phyloP scores from a whole-genome alignment of 2,797 vertebrate species.

The Philypnodon macrostomus region DNA sequence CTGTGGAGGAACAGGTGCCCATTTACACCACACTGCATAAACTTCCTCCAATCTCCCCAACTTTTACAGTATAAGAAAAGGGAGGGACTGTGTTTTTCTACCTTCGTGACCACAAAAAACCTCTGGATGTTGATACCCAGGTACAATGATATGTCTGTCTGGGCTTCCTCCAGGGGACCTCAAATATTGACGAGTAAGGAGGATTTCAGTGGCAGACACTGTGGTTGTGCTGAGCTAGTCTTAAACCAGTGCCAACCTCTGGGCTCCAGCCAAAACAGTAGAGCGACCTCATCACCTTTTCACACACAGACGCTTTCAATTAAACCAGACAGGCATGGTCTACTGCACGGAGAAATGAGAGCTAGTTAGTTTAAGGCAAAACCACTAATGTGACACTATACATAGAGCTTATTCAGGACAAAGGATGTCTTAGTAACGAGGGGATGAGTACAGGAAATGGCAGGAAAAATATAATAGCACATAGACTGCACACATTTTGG shows the following conservation, averaged over 20 bases:
- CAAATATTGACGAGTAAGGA: constrained; percentile 66
- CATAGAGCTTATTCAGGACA: neutral
- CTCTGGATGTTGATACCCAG: constrained; percentile 53
- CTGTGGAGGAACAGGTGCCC: constrained; percentile 69
- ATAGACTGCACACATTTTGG: too few relatives aligned
- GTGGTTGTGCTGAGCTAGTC: constrained; percentile 53
- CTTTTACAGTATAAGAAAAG: constrained; percentile 55
- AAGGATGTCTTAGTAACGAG: too few relatives aligned
- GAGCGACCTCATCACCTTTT: constrained; percentile 44
- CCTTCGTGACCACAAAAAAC: constrained; percentile 50
- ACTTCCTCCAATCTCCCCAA: constrained; percentile 43
- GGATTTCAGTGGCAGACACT: constrained; percentile 25
- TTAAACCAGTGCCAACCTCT: constrained; percentile 21
- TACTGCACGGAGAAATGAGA: constrained; percentile 8
- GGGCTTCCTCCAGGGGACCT: constrained; percentile 39
- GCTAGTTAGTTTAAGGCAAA: constrained; percentile 1
- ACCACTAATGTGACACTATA: constrained; percentile 1
- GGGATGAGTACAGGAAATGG: neutral
- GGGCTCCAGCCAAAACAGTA: constrained; percentile 33
- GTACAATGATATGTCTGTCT: constrained; percentile 64
- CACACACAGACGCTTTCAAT: constrained; percentile 40
- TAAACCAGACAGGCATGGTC: constrained; percentile 26
- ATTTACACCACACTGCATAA: constrained; percentile 10
- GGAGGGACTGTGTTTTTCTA: constrained; percentile 57
- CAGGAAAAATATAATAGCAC: too few relatives aligned